Conservation (phyloP, 2,797 vertebrate species). For the Cyclopterus lumpus region DNA sequence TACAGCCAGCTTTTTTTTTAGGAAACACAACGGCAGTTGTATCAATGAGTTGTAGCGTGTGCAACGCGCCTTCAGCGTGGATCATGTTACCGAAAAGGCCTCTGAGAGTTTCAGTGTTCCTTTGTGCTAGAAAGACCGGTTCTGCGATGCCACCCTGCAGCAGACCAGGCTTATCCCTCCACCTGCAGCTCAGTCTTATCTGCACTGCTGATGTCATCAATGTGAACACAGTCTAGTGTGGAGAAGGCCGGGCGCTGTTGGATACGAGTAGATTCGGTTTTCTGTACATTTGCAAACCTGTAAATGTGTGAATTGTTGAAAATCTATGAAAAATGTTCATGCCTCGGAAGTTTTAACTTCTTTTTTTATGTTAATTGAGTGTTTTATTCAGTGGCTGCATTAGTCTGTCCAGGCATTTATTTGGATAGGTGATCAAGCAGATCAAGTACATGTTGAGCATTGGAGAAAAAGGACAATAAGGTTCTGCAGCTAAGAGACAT, state of each 20-base stretch:
- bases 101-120: conserved; percentile 12
- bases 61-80: neutral
- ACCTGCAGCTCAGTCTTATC: conserved; percentile 19
- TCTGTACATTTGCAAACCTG: neutral
- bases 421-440: neutral
- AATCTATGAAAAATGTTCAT: neutral
- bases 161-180: conserved; percentile 15
- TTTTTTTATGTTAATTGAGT: neutral
- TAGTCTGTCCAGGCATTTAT: neutral
- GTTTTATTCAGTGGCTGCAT: neutral
- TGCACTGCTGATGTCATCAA: neutral
- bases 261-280: conserved; percentile 4
- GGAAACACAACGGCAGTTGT: neutral
- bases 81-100: conserved; percentile 18
- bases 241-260: neutral
- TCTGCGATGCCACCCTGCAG: conserved; percentile 24
- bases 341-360: neutral
- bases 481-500: neutral
- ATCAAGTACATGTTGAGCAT: neutral
- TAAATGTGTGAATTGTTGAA: neutral
- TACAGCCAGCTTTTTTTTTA: neutral
- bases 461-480: conserved; percentile 11
- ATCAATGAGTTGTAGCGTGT: neutral
- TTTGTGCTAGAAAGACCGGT: conserved; percentile 50
- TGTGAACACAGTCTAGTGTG: neutral